Base-by-base conservation (phyloP, 2,888 invertebrate species). In the Parelbella ahira region DNA sequence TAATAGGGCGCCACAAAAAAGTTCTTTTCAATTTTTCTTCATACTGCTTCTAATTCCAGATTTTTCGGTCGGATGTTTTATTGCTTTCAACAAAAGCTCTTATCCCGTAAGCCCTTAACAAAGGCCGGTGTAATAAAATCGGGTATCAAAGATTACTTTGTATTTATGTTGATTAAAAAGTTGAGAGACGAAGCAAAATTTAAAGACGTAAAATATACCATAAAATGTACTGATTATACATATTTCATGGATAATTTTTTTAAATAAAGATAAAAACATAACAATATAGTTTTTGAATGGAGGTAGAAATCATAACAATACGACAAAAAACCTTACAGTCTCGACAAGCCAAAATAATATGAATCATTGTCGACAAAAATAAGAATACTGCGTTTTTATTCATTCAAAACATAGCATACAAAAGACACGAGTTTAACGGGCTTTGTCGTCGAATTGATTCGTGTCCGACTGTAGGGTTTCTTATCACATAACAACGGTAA, bases 401-500 rank as follows among this genome's bases (percentile, higher is more conserved):
- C 47, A 44, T 50, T 42, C 30, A 38, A 37, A 27, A 48, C 34
- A 34, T 37, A 41, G 30, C 44, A 47, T 42, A 52, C 48, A 50
- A 52, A 48, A 50, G 50, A 37, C 48, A 10, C n/a, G 36, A 45
- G 37, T 51, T 49, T 51, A 51, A 49, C 47, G 50, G 45, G 23
- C 44, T 12, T 36, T 43, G 43, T 43, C 43, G 29, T 36, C 47
- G 48, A 54, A 54, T 46, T 44, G 51, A 52, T 50, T 46, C 48
- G 48, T 48, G 47, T 51, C 37, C 38, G 42, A 60, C 68, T 66
- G 56, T 67, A 56, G 57, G 66, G 63, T 74, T 76, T 73, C 70
- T 70, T 74, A 78, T 79, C 79, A 65, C 65, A 73, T 67, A 69
- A 62, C 58, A 57, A 54, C 55, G 55, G 70, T 65, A 68, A 73